phyloP scores from a whole-genome alignment of 1,140 invertebrate genomes.

The Pseudomyrmex flavicornis region DNA sequence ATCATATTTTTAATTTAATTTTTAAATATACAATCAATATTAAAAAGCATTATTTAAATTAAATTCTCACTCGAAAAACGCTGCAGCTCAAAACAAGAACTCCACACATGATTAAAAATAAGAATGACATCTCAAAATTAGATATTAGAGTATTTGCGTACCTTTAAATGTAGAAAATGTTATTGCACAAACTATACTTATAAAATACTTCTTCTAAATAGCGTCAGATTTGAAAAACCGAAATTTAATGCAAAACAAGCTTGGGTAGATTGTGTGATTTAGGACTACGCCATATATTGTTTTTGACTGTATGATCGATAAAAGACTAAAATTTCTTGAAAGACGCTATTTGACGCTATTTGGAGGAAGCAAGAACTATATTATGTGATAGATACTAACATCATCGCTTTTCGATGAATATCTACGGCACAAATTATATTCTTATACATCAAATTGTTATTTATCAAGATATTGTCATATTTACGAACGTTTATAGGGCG shows the following conservation, averaged over 20 bases:
- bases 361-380: background rate
- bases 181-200: no score
- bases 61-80: constrained; percentile 1
- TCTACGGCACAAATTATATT: background rate
- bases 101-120: background rate
- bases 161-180: no score
- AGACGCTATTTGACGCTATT: background rate
- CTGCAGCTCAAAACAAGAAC: background rate
- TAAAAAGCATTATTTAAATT: background rate
- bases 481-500: no score
- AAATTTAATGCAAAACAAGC: no score
- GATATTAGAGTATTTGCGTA: background rate
- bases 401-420: constrained; percentile 9
- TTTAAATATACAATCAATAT: background rate
- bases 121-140: background rate
- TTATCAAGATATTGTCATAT: background rate
- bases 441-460: background rate
- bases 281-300: no score
- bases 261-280: no score
- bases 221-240: no score
- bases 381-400: background rate
- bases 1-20: no score
- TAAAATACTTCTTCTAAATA: no score
- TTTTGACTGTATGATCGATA: no score
- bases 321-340: no score